Conservation (phyloP, 2,113 vertebrate species). For the Sylvietta virens region DNA sequence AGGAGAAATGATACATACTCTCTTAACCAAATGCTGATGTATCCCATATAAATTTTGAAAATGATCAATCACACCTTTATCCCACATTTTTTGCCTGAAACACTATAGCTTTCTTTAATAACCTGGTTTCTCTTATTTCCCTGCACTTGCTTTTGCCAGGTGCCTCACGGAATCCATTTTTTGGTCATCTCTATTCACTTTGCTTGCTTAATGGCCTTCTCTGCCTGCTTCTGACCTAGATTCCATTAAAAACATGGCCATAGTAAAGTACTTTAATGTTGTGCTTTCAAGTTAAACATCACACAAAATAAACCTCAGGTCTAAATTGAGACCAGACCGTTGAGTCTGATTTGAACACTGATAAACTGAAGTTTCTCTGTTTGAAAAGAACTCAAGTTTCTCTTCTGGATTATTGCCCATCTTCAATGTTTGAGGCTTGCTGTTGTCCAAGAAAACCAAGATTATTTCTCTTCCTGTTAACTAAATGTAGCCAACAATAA, state of each 20-base stretch:
- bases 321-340: conserved; percentile 51
- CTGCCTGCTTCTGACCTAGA: conserved; percentile 35
- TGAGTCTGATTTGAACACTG: conserved; percentile 17
- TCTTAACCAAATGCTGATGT: neutral
- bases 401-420: conserved; percentile 21
- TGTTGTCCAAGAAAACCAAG: neutral
- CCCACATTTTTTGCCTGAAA: neutral
- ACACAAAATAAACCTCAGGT: conserved; percentile 26
- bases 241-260: conserved; percentile 37
- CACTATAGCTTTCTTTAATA: neutral
- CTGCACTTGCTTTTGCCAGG: neutral
- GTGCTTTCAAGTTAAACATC: conserved; percentile 35
- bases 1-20: neutral
- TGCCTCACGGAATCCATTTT: neutral
- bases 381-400: conserved; percentile 20
- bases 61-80: neutral
- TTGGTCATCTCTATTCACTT: neutral
- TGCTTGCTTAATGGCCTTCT: neutral
- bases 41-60: neutral
- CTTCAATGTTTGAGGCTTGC: neutral
- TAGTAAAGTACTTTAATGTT: conserved; percentile 14
- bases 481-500: neutral
- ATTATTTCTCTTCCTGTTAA: neutral
- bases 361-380: conserved; percentile 17
- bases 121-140: neutral